A percentile compares a stretch with the other conserved stretches of the same genome.
phyloP scores from a whole-genome alignment of 1,140 invertebrate genomes.

The Lucilia cuprina region DNA sequence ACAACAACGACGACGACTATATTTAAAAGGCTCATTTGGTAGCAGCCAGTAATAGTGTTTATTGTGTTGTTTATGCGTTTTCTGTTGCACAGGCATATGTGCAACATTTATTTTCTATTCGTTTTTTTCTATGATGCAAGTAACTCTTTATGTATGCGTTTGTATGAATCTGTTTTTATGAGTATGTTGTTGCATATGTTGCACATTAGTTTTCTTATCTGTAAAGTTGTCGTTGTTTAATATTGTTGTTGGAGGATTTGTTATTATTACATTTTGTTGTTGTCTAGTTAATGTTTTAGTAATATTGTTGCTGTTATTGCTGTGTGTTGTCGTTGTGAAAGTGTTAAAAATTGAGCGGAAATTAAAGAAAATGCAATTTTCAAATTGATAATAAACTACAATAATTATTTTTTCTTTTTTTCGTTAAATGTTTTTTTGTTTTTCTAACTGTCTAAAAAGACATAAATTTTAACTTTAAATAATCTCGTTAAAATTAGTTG shows the following conservation, averaged over 20 bases:
- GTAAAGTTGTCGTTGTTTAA: constrained; percentile 22
- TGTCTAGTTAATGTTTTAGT: no score
- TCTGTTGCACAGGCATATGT: no score
- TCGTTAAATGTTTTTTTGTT: not conserved
- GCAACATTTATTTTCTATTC: not conserved
- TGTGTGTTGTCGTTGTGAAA: constrained; percentile 25
- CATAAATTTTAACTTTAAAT: not conserved
- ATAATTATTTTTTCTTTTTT: constrained; percentile 21
- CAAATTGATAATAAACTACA: constrained; percentile 23
- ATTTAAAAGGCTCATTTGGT: not conserved
- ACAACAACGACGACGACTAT: not conserved
- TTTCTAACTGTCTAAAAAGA: not conserved
- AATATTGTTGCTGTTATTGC: not conserved
- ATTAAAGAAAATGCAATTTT: constrained; percentile 34
- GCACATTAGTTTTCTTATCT: constrained; percentile 34
- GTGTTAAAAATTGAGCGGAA: constrained; percentile 39
- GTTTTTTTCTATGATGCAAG: not conserved
- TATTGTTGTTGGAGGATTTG: constrained; percentile 18
- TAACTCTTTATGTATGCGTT: not conserved
- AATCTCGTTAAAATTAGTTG: constrained; percentile 12
- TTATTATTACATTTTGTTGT: constrained; percentile 21
- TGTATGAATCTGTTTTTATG: not conserved
- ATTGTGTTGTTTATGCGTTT: constrained; percentile 28
- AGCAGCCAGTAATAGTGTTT: constrained; percentile 26
- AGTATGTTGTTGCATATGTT: constrained; percentile 24